Conservation (phyloP, 2,797 vertebrate genomes). For the Orestias chungarensis region DNA sequence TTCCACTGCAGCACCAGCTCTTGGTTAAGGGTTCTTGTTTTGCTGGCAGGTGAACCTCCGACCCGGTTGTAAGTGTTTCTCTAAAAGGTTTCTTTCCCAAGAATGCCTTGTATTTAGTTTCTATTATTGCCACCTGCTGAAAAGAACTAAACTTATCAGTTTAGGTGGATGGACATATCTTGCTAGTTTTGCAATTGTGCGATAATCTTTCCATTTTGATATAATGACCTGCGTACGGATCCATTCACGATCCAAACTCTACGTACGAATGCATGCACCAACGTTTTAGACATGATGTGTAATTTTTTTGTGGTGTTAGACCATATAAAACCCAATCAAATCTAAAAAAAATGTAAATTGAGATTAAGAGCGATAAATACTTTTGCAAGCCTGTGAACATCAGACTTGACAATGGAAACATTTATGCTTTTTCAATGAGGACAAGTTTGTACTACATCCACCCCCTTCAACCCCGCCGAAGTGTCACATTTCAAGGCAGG, state of each 20-base stretch:
- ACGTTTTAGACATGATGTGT: not conserved
- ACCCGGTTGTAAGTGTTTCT: not conserved
- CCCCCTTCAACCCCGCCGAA: constrained; percentile 51
- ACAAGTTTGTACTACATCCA: constrained; percentile 53
- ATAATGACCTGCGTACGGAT: not conserved
- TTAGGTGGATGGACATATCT: not conserved
- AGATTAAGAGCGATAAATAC: not conserved
- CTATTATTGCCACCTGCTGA: not conserved
- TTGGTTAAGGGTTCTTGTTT: not conserved
- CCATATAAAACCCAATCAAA: not conserved
- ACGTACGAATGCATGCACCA: not conserved
- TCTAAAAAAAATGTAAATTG: not conserved
- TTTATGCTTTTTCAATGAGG: constrained; percentile 46
- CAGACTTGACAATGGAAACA: constrained; percentile 32
- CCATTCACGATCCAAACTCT: not conserved
- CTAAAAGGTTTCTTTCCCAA: not conserved
- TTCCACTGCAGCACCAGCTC: not conserved
- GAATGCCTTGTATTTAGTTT: not conserved
- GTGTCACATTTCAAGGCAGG: constrained; percentile 76
- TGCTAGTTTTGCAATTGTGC: not conserved
- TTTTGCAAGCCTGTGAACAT: not conserved
- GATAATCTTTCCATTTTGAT: not conserved
- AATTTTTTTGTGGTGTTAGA: not conserved
- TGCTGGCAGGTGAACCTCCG: not conserved
- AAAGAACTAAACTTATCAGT: too few species aligned